Conservation (phyloP, 2,888 invertebrate species). For the Saturnia pavonia region DNA sequence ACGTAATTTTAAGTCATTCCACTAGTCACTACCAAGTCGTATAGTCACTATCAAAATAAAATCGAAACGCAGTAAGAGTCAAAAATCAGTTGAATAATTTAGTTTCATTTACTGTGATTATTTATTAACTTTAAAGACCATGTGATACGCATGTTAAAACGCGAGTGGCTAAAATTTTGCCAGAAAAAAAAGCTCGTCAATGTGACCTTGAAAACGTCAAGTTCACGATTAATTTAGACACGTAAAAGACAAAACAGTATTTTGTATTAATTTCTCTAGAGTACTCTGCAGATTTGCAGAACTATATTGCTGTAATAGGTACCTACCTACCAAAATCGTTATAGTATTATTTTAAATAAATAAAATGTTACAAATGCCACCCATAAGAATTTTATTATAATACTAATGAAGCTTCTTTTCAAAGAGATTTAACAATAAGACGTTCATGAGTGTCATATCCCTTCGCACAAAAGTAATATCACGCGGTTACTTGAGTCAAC, state of each 20-base stretch:
- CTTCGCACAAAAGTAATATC: slow-evolving; percentile 64
- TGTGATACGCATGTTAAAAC: too few species aligned
- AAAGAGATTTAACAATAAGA: slow-evolving; percentile 16
- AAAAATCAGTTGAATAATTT: too few species aligned
- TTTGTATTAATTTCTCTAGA: too few species aligned
- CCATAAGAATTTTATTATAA: slow-evolving; percentile 2
- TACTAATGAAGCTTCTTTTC: slow-evolving; percentile 10
- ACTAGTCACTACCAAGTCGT: neutral
- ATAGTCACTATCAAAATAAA: too few species aligned
- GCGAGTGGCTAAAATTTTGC: too few species aligned
- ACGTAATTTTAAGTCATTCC: neutral
- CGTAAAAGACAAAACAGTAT: too few species aligned
- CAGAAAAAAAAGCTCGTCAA: too few species aligned
- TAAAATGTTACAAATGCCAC: neutral
- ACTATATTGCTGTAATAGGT: neutral
- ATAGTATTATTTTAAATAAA: neutral
- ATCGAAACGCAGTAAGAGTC: too few species aligned
- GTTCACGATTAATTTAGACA: too few species aligned
- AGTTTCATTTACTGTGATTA: too few species aligned
- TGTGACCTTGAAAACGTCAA: too few species aligned
- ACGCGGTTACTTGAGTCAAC: slow-evolving; percentile 72
- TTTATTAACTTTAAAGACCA: too few species aligned
- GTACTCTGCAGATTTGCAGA: neutral
- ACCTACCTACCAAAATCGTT: neutral
- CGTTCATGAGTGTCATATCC: slow-evolving; percentile 18